A percentile compares a stretch with the other conserved stretches of the same genome.
These are phyloP conservation scores for Acleris literana DNA, from an alignment of 2,888 invertebrate species.

Conservation along the genomic window DNA sequence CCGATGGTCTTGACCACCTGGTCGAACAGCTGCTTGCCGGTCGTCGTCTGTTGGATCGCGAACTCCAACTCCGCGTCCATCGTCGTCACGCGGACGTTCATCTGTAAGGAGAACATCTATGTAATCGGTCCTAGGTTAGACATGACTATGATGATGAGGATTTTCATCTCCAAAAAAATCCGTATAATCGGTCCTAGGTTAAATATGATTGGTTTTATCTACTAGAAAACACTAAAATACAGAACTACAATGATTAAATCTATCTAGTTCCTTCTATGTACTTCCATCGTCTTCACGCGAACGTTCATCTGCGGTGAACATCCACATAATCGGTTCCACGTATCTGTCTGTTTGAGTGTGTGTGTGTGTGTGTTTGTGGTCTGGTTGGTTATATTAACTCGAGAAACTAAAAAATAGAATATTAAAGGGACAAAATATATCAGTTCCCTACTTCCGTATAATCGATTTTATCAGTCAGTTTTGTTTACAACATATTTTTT, in stretches of 20 bases:
- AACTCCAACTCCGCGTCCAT: constrained; percentile 99
- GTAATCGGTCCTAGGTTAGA: constrained; percentile 5
- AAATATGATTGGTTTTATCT: not conserved
- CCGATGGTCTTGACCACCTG: constrained; percentile 99
- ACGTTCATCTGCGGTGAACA: too few relatives aligned
- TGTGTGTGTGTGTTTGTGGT: too few relatives aligned
- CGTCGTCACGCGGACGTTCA: constrained; percentile 99
- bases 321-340: too few relatives aligned
- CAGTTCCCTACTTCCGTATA: too few relatives aligned
- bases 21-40: constrained; percentile 99
- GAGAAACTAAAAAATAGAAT: too few relatives aligned
- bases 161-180: not conserved
- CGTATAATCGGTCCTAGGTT: constrained; percentile 6
- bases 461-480: too few relatives aligned
- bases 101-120: constrained; percentile 80
- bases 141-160: not conserved
- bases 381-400: too few relatives aligned
- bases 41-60: constrained; percentile 99
- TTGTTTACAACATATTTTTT: too few relatives aligned
- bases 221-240: not conserved
- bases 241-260: not conserved
- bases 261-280: not conserved
- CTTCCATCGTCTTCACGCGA: too few relatives aligned
- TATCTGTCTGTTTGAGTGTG: too few relatives aligned
- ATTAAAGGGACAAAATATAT: too few relatives aligned